These are phyloP conservation scores for Hipposideros armiger DNA, from an alignment of 2,113 vertebrate genomes.

Conservation along the genomic window DNA sequence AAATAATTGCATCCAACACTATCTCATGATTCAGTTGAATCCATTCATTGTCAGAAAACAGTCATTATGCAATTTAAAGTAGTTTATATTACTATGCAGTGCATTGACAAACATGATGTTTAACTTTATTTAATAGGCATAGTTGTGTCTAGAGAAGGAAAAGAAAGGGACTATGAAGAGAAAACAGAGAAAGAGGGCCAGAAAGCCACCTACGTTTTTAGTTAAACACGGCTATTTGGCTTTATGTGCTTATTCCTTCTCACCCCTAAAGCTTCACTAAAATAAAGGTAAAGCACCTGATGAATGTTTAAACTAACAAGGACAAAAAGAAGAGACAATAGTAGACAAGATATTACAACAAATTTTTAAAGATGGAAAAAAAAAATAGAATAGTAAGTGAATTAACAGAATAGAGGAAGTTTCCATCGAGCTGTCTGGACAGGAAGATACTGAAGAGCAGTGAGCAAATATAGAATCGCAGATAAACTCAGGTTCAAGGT, in stretches of 20 bases:
- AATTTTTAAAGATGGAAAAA: background rate
- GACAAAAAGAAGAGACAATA: background rate
- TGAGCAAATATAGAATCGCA: constrained; percentile 12
- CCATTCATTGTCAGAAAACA: constrained; percentile 81
- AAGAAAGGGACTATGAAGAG: background rate
- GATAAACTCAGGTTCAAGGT: background rate
- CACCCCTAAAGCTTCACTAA: background rate
- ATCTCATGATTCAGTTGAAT: constrained; percentile 80
- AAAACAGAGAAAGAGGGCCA: background rate
- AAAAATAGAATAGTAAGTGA: background rate
- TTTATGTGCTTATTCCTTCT: background rate
- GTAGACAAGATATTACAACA: background rate
- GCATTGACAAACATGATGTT: constrained; percentile 78
- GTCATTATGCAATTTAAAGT: constrained; percentile 79
- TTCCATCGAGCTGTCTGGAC: background rate
- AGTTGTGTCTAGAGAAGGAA: background rate
- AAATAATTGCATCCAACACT: constrained; percentile 86
- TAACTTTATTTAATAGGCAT: constrained; percentile 70
- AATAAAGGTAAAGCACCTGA: background rate
- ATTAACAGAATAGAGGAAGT: background rate
- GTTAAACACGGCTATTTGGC: background rate
- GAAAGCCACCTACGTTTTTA: background rate
- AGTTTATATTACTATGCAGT: constrained; percentile 71
- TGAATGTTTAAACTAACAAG: background rate
- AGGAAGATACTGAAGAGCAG: background rate